phyloP scores from a whole-genome alignment of 2,113 vertebrate species.

The Oriolus oriolus region DNA sequence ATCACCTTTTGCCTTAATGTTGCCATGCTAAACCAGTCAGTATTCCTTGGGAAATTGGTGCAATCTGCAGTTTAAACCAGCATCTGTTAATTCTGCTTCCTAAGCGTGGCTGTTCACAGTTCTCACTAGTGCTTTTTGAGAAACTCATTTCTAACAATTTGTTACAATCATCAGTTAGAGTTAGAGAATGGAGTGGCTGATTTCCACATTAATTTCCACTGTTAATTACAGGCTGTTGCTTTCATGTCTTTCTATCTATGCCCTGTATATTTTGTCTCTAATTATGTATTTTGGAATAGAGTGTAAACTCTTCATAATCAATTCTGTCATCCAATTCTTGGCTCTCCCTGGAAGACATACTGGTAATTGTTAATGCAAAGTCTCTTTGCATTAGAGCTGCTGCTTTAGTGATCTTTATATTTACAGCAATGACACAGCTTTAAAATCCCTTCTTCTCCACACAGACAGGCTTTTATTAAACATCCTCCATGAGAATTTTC shows the following conservation, averaged over 20 bases:
- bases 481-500: background rate
- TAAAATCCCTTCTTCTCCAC: background rate
- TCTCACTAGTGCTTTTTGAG: background rate
- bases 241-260: background rate
- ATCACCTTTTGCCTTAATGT: constrained; percentile 48
- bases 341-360: background rate
- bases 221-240: constrained; percentile 9
- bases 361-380: background rate
- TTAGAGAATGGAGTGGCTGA: background rate
- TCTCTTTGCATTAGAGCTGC: background rate
- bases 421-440: background rate
- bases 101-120: background rate
- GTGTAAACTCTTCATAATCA: background rate
- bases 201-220: background rate
- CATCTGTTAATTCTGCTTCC: constrained; percentile 28
- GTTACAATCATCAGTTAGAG: background rate
- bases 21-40: constrained; percentile 28
- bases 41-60: constrained; percentile 9
- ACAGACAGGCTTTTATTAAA: background rate
- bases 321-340: background rate
- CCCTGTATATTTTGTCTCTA: constrained; percentile 13
- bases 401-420: background rate
- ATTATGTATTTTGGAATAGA: constrained; percentile 2
- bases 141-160: background rate
- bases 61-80: background rate